A percentile compares a stretch with the other conserved stretches of the same genome.
These are phyloP conservation scores for Choreutis nemorana DNA, from an alignment of 2,888 invertebrate species.

Conservation along the genomic window DNA sequence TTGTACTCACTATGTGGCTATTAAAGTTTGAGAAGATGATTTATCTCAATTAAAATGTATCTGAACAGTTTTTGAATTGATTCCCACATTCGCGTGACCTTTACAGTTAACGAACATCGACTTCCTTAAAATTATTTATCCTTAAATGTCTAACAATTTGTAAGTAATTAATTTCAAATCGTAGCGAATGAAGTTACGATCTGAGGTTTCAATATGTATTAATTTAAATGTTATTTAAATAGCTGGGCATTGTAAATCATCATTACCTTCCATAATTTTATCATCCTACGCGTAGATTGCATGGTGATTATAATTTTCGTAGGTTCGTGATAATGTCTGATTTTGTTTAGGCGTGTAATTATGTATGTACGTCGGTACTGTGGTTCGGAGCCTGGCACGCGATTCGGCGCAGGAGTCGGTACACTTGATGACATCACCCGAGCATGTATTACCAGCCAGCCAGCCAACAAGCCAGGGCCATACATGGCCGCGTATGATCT, in stretches of 20 bases:
- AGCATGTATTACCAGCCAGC: constrained; percentile 32
- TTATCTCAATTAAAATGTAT: constrained; percentile 44
- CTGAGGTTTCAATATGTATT: too few species aligned
- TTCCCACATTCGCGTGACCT: constrained; percentile 29
- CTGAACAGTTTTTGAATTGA: constrained; percentile 26
- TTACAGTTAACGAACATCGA: too few species aligned
- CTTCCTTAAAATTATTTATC: not conserved
- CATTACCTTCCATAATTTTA: constrained; percentile 7
- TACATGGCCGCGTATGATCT: constrained; percentile 59
- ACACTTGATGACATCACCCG: constrained; percentile 46
- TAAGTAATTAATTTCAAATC: constrained; percentile 2
- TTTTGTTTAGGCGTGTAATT: constrained; percentile 43
- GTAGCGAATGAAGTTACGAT: too few species aligned
- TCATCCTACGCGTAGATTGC: constrained; percentile 44
- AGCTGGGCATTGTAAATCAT: not conserved
- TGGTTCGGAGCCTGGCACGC: constrained; percentile 18
- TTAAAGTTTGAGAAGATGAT: constrained; percentile 39
- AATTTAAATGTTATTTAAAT: not conserved
- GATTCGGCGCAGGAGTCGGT: constrained; percentile 7
- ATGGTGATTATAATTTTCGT: constrained; percentile 53
- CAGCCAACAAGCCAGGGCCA: too few species aligned
- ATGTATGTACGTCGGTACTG: constrained; percentile 13
- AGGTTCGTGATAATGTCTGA: constrained; percentile 29
- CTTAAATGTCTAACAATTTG: not conserved
- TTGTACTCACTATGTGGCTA: constrained; percentile 17